These are phyloP conservation scores for Strix aluco DNA, from an alignment of 2,113 vertebrate species.

Conservation along the genomic window DNA sequence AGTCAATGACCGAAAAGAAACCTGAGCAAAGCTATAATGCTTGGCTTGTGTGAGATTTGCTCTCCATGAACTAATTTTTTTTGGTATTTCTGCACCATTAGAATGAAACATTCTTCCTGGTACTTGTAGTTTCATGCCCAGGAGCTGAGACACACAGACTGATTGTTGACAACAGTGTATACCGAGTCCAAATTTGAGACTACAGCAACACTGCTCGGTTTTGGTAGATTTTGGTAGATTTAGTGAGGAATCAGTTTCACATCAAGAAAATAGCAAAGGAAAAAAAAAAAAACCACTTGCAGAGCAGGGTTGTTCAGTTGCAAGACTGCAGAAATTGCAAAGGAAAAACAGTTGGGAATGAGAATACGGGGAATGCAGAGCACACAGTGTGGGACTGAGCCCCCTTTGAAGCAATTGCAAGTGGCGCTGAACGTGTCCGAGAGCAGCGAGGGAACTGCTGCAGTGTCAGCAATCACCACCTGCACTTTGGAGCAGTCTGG, in stretches of 20 bases:
- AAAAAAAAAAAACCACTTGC: neutral
- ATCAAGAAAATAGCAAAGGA: neutral
- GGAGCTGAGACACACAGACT: rapidly evolving
- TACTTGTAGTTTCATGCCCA: neutral
- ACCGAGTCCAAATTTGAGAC: neutral
- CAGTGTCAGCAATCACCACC: neutral
- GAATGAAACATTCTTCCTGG: neutral
- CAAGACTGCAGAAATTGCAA: neutral
- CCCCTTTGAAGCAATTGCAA: neutral
- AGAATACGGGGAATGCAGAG: neutral
- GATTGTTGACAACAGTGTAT: neutral
- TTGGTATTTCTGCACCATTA: neutral
- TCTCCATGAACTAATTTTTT: neutral
- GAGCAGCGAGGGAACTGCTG: neutral
- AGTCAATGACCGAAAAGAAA: neutral
- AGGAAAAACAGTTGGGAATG: neutral
- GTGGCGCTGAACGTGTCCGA: rapidly evolving
- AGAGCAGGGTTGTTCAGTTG: neutral
- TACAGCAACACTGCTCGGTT: neutral
- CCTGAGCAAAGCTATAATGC: neutral
- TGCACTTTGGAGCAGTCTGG: neutral
- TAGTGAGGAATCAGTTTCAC: neutral
- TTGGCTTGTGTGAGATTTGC: neutral
- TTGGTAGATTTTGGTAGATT: neutral
- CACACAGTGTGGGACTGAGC: rapidly evolving